These are phyloP conservation scores for Zosterops pallidus DNA, from an alignment of 2,113 vertebrate genomes.

Conservation along the genomic window DNA sequence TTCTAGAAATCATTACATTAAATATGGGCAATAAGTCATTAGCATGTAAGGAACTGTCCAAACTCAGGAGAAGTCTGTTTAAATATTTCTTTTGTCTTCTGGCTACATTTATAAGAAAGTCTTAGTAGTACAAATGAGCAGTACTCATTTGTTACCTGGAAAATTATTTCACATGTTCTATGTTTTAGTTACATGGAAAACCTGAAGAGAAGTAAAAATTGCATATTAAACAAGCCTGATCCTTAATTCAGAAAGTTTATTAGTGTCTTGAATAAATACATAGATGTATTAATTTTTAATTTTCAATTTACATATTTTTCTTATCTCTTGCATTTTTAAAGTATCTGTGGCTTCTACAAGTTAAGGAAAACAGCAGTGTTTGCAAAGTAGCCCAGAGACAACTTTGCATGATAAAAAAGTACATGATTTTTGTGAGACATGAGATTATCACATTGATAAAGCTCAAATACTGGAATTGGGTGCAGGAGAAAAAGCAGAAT, in stretches of 20 bases:
- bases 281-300: not conserved
- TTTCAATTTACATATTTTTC: not conserved
- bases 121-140: not conserved
- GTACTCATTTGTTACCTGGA: not conserved
- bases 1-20: not conserved
- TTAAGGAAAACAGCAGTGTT: not conserved
- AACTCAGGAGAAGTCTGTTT: not conserved
- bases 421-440: not conserved
- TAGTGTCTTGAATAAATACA: not conserved
- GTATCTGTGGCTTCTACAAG: not conserved
- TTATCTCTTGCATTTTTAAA: not conserved
- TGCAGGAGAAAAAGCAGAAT: not conserved
- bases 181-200: not conserved
- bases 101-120: not conserved
- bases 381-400: not conserved
- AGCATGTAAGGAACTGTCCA: not conserved
- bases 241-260: not conserved
- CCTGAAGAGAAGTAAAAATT: not conserved
- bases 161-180: not conserved
- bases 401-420: not conserved
- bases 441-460: not conserved
- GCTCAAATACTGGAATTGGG: not conserved
- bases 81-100: not conserved
- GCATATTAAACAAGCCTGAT: not conserved
- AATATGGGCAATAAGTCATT: not conserved